phyloP scores from a whole-genome alignment of 1,140 invertebrate species.

The Panagrolaimus sp. region DNA sequence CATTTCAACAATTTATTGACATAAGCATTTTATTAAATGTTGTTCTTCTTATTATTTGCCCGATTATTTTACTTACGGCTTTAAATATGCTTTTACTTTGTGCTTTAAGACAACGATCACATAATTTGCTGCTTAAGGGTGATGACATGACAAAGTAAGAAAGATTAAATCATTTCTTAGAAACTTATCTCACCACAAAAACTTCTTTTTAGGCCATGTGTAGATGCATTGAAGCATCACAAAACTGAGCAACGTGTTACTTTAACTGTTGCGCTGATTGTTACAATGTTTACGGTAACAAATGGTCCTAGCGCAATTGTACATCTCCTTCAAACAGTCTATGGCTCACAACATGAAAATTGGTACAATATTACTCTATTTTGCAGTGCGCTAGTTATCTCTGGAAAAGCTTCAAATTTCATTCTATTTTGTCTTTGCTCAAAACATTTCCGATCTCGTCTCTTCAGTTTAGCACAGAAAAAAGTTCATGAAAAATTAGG shows the following conservation, averaged over 20 bases:
- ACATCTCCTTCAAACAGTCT: conserved; percentile 40
- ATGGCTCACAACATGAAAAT: conserved; percentile 14
- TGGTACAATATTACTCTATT: conserved; percentile 15
- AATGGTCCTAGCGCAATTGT: conserved; percentile 54
- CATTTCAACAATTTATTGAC: conserved; percentile 41
- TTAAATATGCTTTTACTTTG: conserved; percentile 52
- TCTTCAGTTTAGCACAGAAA: conserved; percentile 52
- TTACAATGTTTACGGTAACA: conserved; percentile 54
- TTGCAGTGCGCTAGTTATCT: conserved; percentile 50
- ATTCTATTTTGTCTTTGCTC: conserved; percentile 56
- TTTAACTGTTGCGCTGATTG: conserved; percentile 51
- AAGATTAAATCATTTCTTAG: not conserved
- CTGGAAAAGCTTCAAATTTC: conserved; percentile 54
- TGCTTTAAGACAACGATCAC: conserved; percentile 39
- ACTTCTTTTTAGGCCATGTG: conserved; percentile 31
- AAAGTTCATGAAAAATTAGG: conserved; percentile 50
- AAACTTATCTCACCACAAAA: not conserved
- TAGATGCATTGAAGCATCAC: conserved; percentile 34
- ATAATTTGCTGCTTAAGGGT: conserved; percentile 31
- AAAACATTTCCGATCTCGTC: conserved; percentile 49
- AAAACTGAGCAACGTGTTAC: conserved; percentile 53
- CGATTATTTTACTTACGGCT: conserved; percentile 47
- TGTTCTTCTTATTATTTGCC: conserved; percentile 50
- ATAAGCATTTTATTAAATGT: conserved; percentile 39
- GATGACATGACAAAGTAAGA: conserved; percentile 15